Conservation (phyloP, 2,797 vertebrate species). For the Poeciliopsis infans region DNA sequence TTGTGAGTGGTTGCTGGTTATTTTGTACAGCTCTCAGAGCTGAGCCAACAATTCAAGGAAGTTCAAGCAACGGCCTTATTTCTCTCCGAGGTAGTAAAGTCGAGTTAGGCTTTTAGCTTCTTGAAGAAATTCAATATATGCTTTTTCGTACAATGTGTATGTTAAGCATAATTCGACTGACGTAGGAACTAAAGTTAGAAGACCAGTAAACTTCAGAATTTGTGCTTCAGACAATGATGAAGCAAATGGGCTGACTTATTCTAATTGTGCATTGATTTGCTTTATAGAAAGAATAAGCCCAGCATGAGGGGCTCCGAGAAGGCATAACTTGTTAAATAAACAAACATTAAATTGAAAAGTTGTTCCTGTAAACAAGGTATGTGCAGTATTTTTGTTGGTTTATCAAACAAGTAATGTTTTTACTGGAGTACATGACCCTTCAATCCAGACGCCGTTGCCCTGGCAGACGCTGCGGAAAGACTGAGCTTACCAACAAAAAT, state of each 20-base stretch:
- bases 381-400: constrained; percentile 48
- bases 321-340: neutral
- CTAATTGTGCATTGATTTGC: neutral
- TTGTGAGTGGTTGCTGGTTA: constrained; percentile 35
- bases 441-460: constrained; percentile 43
- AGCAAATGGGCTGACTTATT: neutral
- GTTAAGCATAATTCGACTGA: neutral
- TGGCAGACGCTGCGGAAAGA: constrained; percentile 73
- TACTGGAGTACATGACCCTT: constrained; percentile 26
- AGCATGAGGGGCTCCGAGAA: neutral
- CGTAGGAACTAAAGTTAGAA: constrained; percentile 3
- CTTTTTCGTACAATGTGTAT: neutral
- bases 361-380: neutral
- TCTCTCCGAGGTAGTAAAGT: constrained; percentile 57
- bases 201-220: neutral
- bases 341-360: constrained; percentile 16
- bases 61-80: constrained; percentile 66
- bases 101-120: constrained; percentile 13
- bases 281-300: neutral
- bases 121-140: constrained; percentile 2
- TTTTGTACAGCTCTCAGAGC: constrained; percentile 49
- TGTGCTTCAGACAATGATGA: neutral
- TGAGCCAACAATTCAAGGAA: constrained; percentile 88
- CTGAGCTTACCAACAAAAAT: constrained; percentile 55
- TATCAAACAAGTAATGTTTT: constrained; percentile 68